A percentile compares a stretch with the other conserved stretches of the same genome.
phyloP scores from a whole-genome alignment of 2,888 invertebrate genomes.

The Meteorus colon region DNA sequence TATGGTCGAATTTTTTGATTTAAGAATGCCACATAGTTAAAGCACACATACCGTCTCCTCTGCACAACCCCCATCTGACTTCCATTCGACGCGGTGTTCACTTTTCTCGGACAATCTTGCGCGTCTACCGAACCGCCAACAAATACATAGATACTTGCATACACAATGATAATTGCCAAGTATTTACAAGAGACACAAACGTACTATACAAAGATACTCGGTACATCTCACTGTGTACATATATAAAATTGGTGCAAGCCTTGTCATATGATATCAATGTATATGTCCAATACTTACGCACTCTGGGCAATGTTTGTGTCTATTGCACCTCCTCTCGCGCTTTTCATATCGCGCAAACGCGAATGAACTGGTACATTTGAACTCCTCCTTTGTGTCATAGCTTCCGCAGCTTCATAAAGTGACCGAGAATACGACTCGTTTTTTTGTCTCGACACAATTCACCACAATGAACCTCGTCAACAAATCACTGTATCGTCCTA shows the following conservation, averaged over 20 bases:
- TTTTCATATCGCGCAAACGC: constrained; percentile 26
- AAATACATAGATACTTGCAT: not conserved
- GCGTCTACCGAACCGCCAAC: constrained; percentile 3
- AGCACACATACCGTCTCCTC: constrained; percentile 36
- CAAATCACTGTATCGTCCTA: no score
- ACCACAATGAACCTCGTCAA: not conserved
- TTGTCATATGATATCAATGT: not conserved
- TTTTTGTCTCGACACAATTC: not conserved
- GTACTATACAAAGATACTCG: not conserved
- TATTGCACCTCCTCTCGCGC: constrained; percentile 12
- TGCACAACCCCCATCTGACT: constrained; percentile 42
- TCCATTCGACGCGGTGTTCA: constrained; percentile 30
- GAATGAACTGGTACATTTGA: not conserved
- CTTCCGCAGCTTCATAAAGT: not conserved
- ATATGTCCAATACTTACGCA: not conserved
- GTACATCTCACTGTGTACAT: not conserved
- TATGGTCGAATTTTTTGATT: constrained; percentile 40
- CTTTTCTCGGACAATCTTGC: constrained; percentile 29
- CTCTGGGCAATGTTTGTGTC: not conserved
- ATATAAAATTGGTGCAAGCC: not conserved
- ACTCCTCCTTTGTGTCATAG: not conserved
- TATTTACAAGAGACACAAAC: not conserved
- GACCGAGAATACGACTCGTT: not conserved
- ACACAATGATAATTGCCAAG: not conserved
- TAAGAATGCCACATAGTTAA: constrained; percentile 9